phyloP scores from a whole-genome alignment of 2,113 vertebrate genomes.

The Narcine bancroftii region DNA sequence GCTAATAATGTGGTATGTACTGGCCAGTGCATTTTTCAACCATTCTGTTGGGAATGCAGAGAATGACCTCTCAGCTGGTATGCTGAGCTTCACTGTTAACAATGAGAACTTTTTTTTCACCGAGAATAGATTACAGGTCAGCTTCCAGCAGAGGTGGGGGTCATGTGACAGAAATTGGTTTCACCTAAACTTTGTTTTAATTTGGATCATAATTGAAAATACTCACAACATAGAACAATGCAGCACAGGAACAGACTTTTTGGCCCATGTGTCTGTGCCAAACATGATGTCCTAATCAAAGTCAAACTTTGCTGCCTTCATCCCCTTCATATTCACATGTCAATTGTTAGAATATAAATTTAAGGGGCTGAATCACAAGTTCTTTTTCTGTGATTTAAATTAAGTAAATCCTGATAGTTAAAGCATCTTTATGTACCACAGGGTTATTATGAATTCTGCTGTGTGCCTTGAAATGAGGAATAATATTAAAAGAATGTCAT shows the following conservation, averaged over 20 bases:
- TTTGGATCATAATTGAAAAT: neutral
- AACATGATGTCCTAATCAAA: too few species aligned
- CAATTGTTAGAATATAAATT: neutral
- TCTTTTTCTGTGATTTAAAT: neutral
- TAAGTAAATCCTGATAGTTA: neutral
- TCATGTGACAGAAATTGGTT: neutral
- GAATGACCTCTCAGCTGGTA: neutral
- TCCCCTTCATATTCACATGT: too few species aligned
- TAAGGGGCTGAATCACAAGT: neutral
- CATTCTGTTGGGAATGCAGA: neutral
- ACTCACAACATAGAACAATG: too few species aligned
- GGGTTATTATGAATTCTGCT: neutral
- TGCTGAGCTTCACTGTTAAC: neutral
- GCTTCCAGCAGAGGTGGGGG: neutral
- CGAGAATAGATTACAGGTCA: neutral
- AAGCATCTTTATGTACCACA: neutral
- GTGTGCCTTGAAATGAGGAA: neutral
- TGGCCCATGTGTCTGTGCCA: too few species aligned
- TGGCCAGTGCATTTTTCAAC: neutral
- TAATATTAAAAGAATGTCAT: neutral
- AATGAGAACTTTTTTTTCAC: neutral
- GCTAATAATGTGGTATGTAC: neutral
- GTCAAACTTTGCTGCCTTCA: too few species aligned
- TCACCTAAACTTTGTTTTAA: neutral
- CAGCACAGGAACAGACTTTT: too few species aligned